These are phyloP conservation scores for Drosophila antonietae DNA, from an alignment of 2,888 invertebrate species.

Conservation along the genomic window DNA sequence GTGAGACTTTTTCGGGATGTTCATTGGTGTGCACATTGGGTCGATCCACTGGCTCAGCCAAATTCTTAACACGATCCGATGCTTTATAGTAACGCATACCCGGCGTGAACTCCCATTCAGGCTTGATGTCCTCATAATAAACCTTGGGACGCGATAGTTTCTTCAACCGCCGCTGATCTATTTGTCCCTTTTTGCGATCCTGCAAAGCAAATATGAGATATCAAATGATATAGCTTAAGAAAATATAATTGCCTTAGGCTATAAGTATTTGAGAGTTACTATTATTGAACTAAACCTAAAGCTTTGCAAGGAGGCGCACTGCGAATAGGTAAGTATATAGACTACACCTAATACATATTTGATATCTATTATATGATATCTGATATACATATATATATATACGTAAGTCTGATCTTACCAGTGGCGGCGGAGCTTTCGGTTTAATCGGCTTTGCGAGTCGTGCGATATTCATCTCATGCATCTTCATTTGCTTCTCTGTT, in stretches of 20 bases:
- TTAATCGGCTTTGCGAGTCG: slow-evolving; percentile 78
- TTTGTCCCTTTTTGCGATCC: slow-evolving; percentile 43
- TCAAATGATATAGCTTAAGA: too few relatives aligned
- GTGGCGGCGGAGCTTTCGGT: slow-evolving; percentile 39
- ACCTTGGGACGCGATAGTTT: slow-evolving; percentile 65
- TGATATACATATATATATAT: not conserved
- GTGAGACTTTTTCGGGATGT: slow-evolving; percentile 60
- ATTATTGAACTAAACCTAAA: not conserved
- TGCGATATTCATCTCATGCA: slow-evolving; percentile 50
- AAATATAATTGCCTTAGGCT: not conserved
- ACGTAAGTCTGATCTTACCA: slow-evolving; percentile 53
- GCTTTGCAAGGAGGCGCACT: not conserved
- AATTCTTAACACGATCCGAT: slow-evolving; percentile 46
- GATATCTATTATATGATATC: not conserved
- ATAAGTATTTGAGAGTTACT: not conserved
- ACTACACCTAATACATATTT: not conserved
- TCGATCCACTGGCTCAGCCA: slow-evolving; percentile 46
- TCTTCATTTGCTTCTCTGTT: slow-evolving; percentile 64
- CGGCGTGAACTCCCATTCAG: slow-evolving; percentile 67
- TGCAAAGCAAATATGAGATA: not conserved
- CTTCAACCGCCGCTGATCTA: slow-evolving; percentile 57
- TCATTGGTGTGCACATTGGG: slow-evolving; percentile 49
- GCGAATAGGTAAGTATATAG: not conserved
- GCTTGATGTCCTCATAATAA: slow-evolving; percentile 37
- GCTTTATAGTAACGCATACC: slow-evolving; percentile 48